These are phyloP conservation scores for Morinoia aosen DNA, from an alignment of 2,888 invertebrate genomes.

Conservation along the genomic window DNA sequence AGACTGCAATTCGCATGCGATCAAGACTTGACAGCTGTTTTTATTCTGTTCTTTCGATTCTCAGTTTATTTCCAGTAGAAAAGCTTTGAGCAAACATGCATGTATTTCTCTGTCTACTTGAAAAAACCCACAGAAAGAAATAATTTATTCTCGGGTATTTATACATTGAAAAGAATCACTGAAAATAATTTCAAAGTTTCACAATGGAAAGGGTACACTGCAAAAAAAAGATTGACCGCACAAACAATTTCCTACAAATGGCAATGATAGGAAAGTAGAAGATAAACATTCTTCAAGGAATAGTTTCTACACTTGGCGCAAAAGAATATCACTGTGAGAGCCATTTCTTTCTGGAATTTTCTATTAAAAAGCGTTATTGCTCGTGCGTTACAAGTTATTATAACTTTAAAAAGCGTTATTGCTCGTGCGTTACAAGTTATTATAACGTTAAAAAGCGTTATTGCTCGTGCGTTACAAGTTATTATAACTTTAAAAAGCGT, in stretches of 20 bases:
- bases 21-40: background rate
- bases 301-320: background rate
- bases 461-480: too few relatives aligned
- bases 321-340: background rate
- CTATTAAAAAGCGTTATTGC: too few relatives aligned
- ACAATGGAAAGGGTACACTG: background rate
- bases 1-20: background rate
- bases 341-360: background rate
- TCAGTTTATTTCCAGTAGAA: background rate
- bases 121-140: background rate
- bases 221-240: background rate
- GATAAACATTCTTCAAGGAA: background rate
- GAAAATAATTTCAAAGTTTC: too few relatives aligned
- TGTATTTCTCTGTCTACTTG: background rate
- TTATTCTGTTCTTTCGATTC: background rate
- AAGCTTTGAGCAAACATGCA: background rate
- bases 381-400: too few relatives aligned
- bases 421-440: too few relatives aligned
- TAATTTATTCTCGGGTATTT: too few relatives aligned
- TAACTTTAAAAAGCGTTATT: too few relatives aligned
- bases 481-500: too few relatives aligned
- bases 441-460: too few relatives aligned
- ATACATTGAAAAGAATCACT: too few relatives aligned
- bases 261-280: background rate
- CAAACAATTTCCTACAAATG: background rate